Evolutionary conservation across 2,797 vertebrate species (phyloP), one percentile per base, ranked within the genome.

Genomic region (Mergus octosetaceus): DNA sequence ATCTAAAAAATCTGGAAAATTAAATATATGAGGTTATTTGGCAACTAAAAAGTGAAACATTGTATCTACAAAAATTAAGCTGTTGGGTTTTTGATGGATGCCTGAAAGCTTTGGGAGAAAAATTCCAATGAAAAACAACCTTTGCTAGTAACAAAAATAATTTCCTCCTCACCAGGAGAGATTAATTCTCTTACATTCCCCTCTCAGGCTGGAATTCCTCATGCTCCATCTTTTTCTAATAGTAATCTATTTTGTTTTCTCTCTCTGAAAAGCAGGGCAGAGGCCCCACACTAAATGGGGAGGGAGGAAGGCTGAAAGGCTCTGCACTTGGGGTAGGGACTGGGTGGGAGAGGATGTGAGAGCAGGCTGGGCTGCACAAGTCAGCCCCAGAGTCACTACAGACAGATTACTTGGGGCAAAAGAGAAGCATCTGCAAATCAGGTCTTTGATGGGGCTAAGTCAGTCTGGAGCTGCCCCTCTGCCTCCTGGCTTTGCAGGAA

Each of bases 1-100:
- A 96, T 95, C 89, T 92, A 51, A 96, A 96, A 96, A 94, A 91
- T 96, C 85, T 93, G 72, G 81, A 89, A 95, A 95, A 94, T 95
- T 94, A 95, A 95, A 91, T 95, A 56, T 74, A 91, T 95, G 92
- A 90, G 85, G 89, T 87, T 95, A 94, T 96, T 95, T 96, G 87
- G 93, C 76, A 96, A 94, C 72, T 83, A 92, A 95, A 95, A 95
- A 78, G 47, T 66, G 82, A 93, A 95, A 95, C 86, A 79, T 27
- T 93, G 80, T 85, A 95, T 90, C 92, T 94, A 86, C 78, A 93
- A 87, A 97, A 95, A 96, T 95, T 89, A 94, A 87, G 66, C 72
- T 91, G 72, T 78, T 97, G 81, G 65, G 10, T n/a, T 62, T 95
- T 91, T 96, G 90, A 95, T 83, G 91, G 92, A 94, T 74, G 89